Evolutionary conservation across 2,888 invertebrate genomes (phyloP), one percentile per base, ranked within the genome.

Genomic region (Andrena dorsata): DNA sequence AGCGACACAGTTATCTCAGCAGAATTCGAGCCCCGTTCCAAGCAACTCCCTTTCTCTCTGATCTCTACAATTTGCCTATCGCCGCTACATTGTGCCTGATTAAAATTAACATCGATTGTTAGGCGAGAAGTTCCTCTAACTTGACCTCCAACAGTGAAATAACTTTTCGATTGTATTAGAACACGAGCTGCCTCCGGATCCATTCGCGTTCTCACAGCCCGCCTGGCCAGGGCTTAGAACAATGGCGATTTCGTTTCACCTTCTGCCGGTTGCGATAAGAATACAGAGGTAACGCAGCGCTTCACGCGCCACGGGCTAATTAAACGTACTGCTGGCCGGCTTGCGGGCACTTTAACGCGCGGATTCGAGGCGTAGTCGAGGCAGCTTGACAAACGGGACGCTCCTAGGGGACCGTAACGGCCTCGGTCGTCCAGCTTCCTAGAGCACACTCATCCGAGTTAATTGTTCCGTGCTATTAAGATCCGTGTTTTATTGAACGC

Each of bases 401-500:
- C 23, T 60, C 60, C 32, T 65, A 65, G 81, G 53, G 58, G 68
- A 73, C 65, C 68, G 41, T 82, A 64, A 65, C 70, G 64, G 60
- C 26, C 61, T 0, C 32, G 51, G 41, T 47, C 65, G 75, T 72
- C 76, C 83, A 82, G 69, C 72, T 35, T 82, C 83, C 51, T 64
- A 69, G 61, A 64, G 81, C 75, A 60, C 49, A 68, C 79, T 85
- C 85, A 76, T 82, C 72, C 80, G 68, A 77, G 77, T 89, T 88
- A 88, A 88, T 88, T 89, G 87, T 87, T 73, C 20, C 69, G 23
- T 30, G 78, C 80, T 80, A 85, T 83, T 87, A 87, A 88, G 77
- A 83, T 51, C 63, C 61, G 65, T 83, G 87, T 56, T 88, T 87
- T 82, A 87, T 88, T 88, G 86, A 88, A 84, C 70, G 75, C 30